Percentiles rank a stretch among this genome's conserved stretches.
Conservation (phyloP, 2,797 vertebrate genomes). For the Phalloptychus januarius region DNA sequence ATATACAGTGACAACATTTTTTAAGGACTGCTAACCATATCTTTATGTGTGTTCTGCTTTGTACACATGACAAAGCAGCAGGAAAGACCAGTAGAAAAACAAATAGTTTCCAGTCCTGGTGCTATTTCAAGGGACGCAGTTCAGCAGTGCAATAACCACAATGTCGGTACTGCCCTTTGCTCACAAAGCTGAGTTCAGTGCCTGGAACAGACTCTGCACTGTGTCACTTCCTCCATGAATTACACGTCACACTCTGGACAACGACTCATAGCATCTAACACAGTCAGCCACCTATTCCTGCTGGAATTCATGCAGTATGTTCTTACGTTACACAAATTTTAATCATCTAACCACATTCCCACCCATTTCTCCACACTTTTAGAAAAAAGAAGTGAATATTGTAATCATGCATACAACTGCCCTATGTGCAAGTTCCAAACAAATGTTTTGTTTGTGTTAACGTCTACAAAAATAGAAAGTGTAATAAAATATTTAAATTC, state of each 20-base stretch:
- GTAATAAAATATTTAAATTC: background rate
- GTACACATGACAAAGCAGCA: background rate
- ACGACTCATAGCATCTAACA: constrained; percentile 21
- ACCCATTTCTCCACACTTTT: constrained; percentile 10
- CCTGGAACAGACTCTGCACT: constrained; percentile 74
- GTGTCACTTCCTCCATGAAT: constrained; percentile 61
- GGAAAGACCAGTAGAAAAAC: background rate
- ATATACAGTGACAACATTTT: background rate
- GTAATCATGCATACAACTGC: background rate
- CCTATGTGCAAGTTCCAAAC: background rate
- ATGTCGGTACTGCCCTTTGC: constrained; percentile 59
- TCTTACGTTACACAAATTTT: constrained; percentile 2
- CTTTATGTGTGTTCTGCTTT: background rate
- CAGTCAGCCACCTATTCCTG: constrained; percentile 53
- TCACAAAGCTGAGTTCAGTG: constrained; percentile 56
- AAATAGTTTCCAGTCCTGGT: constrained; percentile 2
- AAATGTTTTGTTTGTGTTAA: background rate
- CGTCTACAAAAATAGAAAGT: background rate
- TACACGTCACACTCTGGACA: constrained; percentile 36
- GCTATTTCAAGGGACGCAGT: constrained; percentile 33
- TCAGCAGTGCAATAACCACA: constrained; percentile 64
- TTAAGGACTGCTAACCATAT: background rate
- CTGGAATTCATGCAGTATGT: constrained; percentile 44
- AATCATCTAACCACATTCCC: background rate
- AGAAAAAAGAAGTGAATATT: background rate